Evolutionary conservation across 2,797 vertebrate genomes (phyloP).

Genomic region (Lepidocolaptes lacrymiger): DNA sequence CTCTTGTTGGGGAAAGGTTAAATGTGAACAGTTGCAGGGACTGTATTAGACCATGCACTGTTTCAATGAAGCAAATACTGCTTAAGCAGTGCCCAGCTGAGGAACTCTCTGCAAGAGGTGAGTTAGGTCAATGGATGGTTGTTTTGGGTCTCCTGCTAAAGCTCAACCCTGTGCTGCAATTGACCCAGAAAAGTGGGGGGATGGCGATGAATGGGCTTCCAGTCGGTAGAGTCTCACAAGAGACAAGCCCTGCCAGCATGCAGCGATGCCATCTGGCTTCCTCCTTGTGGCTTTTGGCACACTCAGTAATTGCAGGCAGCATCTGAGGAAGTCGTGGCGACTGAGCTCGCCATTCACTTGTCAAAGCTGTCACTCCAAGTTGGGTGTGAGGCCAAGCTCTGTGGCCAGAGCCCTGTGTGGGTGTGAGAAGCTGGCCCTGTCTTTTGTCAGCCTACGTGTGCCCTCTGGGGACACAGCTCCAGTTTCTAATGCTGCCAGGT

Average conservation of each 20-base stretch:
- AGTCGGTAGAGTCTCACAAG: not conserved
- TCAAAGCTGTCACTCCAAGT: not conserved
- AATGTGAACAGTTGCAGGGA: accelerated
- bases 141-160: not conserved
- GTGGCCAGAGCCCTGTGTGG: not conserved
- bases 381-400: not conserved
- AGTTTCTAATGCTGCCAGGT: not conserved
- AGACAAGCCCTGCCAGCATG: not conserved
- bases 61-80: not conserved
- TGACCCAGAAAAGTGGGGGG: not conserved
- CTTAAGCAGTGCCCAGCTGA: not conserved
- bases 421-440: constrained; percentile 5
- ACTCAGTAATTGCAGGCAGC: not conserved
- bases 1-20: not conserved
- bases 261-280: not conserved
- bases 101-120: not conserved
- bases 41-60: not conserved
- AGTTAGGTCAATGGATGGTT: not conserved
- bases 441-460: not conserved
- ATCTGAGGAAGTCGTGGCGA: not conserved
- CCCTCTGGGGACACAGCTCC: not conserved
- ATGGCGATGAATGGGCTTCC: not conserved
- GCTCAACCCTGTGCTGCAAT: not conserved
- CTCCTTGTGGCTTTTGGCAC: constrained; percentile 24
- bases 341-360: accelerated